Evolutionary conservation across 2,113 vertebrate species (phyloP), one percentile per base, ranked within the genome.

Genomic region (Xyrauchen texanus): DNA sequence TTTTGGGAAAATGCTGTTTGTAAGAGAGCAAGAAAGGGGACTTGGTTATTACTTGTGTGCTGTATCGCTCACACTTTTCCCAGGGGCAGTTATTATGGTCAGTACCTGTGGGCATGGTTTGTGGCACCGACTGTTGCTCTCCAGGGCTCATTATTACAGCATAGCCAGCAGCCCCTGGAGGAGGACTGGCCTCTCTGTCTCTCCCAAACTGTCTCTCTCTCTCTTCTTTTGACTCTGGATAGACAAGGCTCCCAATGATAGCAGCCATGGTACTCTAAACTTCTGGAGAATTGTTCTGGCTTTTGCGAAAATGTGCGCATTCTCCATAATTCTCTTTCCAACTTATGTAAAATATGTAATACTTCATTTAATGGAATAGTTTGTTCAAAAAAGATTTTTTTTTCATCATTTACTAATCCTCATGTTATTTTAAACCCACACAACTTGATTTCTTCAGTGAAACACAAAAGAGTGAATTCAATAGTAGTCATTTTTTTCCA

Each of bases 91-190:
- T 78, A 86, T 86, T 88, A 88, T 81, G 79, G 68, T 34, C 84
- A 86, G 85, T 69, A 88, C 87, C 87, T 86, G 85, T 86, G 87
- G 85, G 80, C 85, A 86, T 81, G 81, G 81, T 82, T 78, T 79
- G 80, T 78, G 78, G 63, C 75, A 69, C 55, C 51, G 44, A 77
- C 79, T 52, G 34, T 75, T 69, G 62, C 78, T 73, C 82, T 84
- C 82, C 64, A 81, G 82, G 82, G 82, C 82, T 84, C 83, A 84
- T 84, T 84, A 84, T 84, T 84, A 84, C 82, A 78, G 82, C 77
- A 81, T 78, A 68, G 66, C 69, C 78, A 44, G 62, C 13, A 45
- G 69, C 75, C 79, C 79, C 82, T 68, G 75, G 82, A 84, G 82
- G 63, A 34, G 21, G 10, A 57, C 64, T 72, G 68, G 80, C 74